Conservation (phyloP, 2,113 vertebrate genomes). For the Pao palembangensis region DNA sequence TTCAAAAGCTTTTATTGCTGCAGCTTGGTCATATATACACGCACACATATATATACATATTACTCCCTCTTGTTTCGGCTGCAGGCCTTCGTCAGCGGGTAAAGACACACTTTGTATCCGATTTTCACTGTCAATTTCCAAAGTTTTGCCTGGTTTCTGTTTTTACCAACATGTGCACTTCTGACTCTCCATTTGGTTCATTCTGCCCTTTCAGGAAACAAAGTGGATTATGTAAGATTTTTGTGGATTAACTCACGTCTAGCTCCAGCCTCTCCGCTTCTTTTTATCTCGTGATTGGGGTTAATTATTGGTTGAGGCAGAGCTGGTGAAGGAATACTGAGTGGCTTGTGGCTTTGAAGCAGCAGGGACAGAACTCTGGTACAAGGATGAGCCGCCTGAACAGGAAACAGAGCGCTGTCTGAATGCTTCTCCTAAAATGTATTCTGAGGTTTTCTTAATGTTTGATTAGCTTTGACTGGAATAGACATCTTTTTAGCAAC, state of each 20-base stretch:
- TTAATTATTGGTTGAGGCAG: constrained; percentile 65
- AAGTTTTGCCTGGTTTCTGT: no score
- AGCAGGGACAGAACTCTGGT: constrained; percentile 8
- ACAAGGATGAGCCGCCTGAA: neutral
- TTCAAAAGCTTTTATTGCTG: no score
- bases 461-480: no score
- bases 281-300: constrained; percentile 75
- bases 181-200: constrained; percentile 59
- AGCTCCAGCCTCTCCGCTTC: constrained; percentile 59
- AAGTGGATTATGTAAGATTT: constrained; percentile 79
- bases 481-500: no score
- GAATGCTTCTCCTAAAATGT: neutral
- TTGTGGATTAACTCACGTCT: constrained; percentile 67
- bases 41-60: no score
- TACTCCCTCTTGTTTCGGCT: no score
- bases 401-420: neutral
- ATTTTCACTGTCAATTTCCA: no score
- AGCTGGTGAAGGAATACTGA: constrained; percentile 5
- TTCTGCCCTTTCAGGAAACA: constrained; percentile 65
- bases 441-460: no score
- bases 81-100: no score
- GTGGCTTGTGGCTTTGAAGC: constrained; percentile 56
- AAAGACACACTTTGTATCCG: no score
- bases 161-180: constrained; percentile 46
- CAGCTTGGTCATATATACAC: no score